These are phyloP conservation scores for Thecophora atra DNA, from an alignment of 2,888 invertebrate genomes.

Conservation along the genomic window DNA sequence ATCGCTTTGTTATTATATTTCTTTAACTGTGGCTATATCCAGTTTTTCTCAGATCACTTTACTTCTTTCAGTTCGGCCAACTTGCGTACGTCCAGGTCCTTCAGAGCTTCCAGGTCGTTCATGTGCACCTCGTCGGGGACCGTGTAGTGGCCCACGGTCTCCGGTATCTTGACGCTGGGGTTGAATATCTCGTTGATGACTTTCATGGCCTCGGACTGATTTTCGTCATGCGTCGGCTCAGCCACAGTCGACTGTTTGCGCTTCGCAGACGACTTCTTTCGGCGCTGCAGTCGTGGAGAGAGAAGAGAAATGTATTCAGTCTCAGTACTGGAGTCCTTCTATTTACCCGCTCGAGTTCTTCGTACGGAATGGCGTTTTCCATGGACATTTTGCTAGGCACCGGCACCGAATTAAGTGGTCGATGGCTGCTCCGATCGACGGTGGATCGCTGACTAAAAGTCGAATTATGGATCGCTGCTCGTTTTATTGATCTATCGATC, in stretches of 20 bases:
- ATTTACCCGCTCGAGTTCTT: conserved; percentile 61
- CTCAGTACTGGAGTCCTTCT: background rate
- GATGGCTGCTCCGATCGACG: conserved; percentile 6
- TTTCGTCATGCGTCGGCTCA: conserved; percentile 49
- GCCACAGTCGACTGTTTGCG: conserved; percentile 55
- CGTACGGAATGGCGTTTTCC: conserved; percentile 59
- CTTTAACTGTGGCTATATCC: background rate
- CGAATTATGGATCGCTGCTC: conserved; percentile 47
- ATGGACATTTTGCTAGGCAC: conserved; percentile 52
- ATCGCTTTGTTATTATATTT: conserved; percentile 17
- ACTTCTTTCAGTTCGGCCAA: conserved; percentile 75
- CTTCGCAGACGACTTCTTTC: conserved; percentile 54
- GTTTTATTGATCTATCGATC: conserved; percentile 62
- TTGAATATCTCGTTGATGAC: conserved; percentile 65
- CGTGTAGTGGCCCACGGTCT: conserved; percentile 58
- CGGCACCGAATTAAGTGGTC: background rate
- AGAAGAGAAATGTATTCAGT: conserved; percentile 23
- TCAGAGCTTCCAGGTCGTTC: conserved; percentile 67
- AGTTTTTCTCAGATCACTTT: conserved; percentile 37
- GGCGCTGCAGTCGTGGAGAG: conserved; percentile 50
- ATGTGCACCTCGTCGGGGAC: conserved; percentile 60
- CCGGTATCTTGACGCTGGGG: conserved; percentile 62
- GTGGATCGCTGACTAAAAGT: conserved; percentile 51
- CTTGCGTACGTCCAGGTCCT: conserved; percentile 71
- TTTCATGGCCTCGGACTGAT: conserved; percentile 61